Evolutionary conservation across 2,797 vertebrate species (phyloP).

Genomic region (Sandelia bainsii): DNA sequence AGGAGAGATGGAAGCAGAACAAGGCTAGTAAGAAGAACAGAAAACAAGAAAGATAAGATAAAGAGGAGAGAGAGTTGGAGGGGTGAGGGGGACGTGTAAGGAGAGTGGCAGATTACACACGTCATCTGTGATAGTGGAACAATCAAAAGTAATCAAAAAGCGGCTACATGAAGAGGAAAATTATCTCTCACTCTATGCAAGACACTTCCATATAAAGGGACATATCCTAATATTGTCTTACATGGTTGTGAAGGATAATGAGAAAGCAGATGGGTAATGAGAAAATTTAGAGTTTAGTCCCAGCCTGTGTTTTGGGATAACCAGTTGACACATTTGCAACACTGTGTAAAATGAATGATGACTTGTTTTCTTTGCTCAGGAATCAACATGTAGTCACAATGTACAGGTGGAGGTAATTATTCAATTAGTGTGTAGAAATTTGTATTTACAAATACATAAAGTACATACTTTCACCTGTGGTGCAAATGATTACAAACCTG

Average conservation of each 20-base stretch:
- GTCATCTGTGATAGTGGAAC: conserved; percentile 44
- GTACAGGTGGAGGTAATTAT: conserved; percentile 23
- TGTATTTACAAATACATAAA: conserved; percentile 1
- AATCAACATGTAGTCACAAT: conserved; percentile 10
- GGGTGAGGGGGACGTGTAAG: conserved; percentile 41
- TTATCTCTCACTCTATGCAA: conserved; percentile 44
- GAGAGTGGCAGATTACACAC: conserved; percentile 20
- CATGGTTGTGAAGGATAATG: conserved; percentile 6
- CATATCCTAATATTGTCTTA: conserved; percentile 13
- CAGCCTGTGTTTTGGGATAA: conserved; percentile 25
- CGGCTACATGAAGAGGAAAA: conserved; percentile 28
- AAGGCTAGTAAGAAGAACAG: conserved; percentile 16
- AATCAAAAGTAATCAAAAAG: conserved; percentile 59
- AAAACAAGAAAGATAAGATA: not conserved
- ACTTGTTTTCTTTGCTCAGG: conserved; percentile 3
- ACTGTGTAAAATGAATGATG: conserved; percentile 5
- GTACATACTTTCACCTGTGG: not conserved
- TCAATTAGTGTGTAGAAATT: conserved; percentile 8
- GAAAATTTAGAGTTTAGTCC: conserved; percentile 3
- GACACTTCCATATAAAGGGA: conserved; percentile 36
- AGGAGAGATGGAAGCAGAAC: conserved; percentile 2
- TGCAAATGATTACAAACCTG: no score
- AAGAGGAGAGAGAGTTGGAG: conserved; percentile 24
- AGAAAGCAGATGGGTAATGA: conserved; percentile 4
- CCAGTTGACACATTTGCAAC: conserved; percentile 16